Evolutionary conservation across 2,113 vertebrate species (phyloP).

Genomic region (Vulpes ferrilata): DNA sequence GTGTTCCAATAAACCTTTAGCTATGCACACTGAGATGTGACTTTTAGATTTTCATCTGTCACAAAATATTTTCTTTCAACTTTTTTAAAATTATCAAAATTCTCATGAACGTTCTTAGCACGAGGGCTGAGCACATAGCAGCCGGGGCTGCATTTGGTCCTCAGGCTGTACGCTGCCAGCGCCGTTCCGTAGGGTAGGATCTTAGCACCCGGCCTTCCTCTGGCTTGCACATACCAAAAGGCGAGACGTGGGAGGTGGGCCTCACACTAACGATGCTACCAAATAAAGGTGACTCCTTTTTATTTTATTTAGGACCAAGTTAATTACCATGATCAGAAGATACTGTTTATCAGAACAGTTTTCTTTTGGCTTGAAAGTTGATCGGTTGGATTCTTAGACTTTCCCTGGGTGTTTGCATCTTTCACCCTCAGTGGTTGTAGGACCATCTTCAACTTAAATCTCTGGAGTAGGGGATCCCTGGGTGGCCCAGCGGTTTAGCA

Average conservation of each 20-base stretch:
- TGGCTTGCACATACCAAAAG: background rate
- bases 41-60: background rate
- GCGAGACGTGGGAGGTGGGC: background rate
- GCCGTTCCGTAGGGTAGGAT: background rate
- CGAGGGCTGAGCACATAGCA: background rate
- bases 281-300: background rate
- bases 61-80: slow-evolving; percentile 38
- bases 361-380: background rate
- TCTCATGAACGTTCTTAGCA: background rate
- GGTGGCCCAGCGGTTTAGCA: too few species aligned
- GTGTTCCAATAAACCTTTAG: background rate
- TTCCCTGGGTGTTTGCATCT: background rate
- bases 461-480: background rate
- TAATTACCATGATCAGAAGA: background rate
- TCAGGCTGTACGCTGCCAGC: accelerated
- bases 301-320: background rate
- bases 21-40: background rate
- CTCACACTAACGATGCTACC: background rate
- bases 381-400: background rate
- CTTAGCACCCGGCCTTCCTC: background rate
- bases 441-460: background rate
- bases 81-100: background rate
- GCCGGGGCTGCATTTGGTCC: too few species aligned
- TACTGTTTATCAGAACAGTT: background rate
- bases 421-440: background rate